Conservation (phyloP, 2,113 vertebrate species). For the Brienomyrus longianalis region DNA sequence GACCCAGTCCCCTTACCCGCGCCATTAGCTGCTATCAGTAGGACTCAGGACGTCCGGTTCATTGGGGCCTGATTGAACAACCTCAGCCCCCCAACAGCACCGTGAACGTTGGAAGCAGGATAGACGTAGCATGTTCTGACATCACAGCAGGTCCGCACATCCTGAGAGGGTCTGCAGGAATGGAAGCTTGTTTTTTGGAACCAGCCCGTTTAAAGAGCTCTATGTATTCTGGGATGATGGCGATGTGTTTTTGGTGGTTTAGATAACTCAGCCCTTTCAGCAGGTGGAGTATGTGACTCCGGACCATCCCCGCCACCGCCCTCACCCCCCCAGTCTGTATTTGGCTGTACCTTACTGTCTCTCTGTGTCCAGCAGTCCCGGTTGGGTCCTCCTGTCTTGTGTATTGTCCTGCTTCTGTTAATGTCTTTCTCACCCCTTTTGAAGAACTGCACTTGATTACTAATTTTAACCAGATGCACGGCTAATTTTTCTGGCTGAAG, state of each 20-base stretch:
- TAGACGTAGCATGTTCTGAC: background rate
- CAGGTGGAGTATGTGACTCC: background rate
- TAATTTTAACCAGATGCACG: background rate
- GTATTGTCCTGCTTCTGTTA: background rate
- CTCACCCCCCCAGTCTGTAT: background rate
- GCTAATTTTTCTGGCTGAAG: background rate
- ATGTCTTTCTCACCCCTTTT: background rate
- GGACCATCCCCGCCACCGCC: background rate
- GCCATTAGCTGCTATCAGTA: background rate
- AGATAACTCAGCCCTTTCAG: background rate
- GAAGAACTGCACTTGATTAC: background rate
- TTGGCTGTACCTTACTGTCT: background rate
- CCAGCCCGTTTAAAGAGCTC: background rate
- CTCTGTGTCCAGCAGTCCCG: background rate
- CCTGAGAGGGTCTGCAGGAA: background rate
- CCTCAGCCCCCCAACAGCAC: background rate
- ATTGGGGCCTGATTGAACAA: background rate
- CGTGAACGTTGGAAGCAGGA: background rate
- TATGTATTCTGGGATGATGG: background rate
- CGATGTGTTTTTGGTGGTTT: background rate
- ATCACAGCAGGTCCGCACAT: background rate
- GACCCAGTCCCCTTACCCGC: background rate
- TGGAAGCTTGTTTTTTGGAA: background rate
- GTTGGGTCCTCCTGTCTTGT: background rate
- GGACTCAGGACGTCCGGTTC: background rate